Conservation (phyloP, 2,113 vertebrate species). For the Paratilapia polleni region DNA sequence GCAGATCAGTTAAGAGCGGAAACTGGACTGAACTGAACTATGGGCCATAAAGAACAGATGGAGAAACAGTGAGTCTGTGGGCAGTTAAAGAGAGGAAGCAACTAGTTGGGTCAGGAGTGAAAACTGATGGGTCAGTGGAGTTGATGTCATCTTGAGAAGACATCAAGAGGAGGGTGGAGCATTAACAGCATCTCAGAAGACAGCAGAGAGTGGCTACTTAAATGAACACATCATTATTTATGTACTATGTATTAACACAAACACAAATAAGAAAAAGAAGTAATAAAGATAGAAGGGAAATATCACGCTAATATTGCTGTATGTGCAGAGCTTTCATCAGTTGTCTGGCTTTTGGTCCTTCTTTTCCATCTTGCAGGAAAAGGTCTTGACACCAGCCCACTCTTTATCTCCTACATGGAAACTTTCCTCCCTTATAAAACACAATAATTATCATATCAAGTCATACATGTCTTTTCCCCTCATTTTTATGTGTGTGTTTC, state of each 20-base stretch:
- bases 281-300: background rate
- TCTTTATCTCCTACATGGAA: constrained; percentile 48
- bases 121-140: constrained; percentile 56
- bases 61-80: constrained; percentile 59
- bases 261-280: background rate
- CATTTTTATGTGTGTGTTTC: constrained; percentile 3
- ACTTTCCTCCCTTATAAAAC: constrained; percentile 24
- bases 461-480: constrained; percentile 9
- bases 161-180: constrained; percentile 57
- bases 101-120: constrained; percentile 51
- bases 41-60: constrained; percentile 62
- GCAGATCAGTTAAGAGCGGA: constrained; percentile 48
- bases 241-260: background rate
- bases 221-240: background rate
- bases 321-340: constrained; percentile 2
- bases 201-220: background rate
- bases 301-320: background rate
- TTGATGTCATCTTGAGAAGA: constrained; percentile 70
- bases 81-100: constrained; percentile 50
- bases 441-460: constrained; percentile 35
- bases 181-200: constrained; percentile 40
- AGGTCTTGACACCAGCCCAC: constrained; percentile 46
- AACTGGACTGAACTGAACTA: constrained; percentile 48
- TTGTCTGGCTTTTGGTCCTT: constrained; percentile 24
- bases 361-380: constrained; percentile 51